Conservation (phyloP, 2,888 invertebrate species). For the Xestia sexstrigata region DNA sequence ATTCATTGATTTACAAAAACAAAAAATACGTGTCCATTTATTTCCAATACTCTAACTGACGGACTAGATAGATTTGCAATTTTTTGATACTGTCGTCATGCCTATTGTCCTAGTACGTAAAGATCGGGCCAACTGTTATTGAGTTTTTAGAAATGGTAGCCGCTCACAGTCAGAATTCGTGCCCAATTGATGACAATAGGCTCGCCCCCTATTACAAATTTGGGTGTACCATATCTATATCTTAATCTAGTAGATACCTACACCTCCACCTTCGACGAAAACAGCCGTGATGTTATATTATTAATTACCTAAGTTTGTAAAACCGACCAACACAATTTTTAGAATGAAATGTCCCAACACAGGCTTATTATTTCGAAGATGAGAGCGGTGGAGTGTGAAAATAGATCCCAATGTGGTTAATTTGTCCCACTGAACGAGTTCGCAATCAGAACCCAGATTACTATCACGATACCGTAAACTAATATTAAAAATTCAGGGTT, state of each 20-base stretch:
- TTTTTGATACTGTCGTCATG: too few species aligned
- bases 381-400: slow-evolving; percentile 16
- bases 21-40: too few species aligned
- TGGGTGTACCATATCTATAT: background rate
- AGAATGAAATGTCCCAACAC: background rate
- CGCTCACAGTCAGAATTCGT: background rate
- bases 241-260: background rate
- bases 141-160: background rate
- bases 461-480: slow-evolving; percentile 49
- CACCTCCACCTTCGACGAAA: background rate
- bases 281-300: background rate
- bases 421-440: slow-evolving; percentile 45
- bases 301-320: background rate
- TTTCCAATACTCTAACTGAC: too few species aligned
- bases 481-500: slow-evolving; percentile 57
- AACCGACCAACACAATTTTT: background rate
- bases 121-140: background rate
- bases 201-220: background rate
- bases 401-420: slow-evolving; percentile 34
- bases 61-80: too few species aligned
- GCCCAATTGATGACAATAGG: background rate
- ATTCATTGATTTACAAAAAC: too few species aligned
- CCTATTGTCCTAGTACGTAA: background rate
- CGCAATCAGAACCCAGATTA: slow-evolving; percentile 35
- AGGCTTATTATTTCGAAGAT: background rate